phyloP scores from a whole-genome alignment of 1,140 invertebrate genomes.

The Achatina immaculata region DNA sequence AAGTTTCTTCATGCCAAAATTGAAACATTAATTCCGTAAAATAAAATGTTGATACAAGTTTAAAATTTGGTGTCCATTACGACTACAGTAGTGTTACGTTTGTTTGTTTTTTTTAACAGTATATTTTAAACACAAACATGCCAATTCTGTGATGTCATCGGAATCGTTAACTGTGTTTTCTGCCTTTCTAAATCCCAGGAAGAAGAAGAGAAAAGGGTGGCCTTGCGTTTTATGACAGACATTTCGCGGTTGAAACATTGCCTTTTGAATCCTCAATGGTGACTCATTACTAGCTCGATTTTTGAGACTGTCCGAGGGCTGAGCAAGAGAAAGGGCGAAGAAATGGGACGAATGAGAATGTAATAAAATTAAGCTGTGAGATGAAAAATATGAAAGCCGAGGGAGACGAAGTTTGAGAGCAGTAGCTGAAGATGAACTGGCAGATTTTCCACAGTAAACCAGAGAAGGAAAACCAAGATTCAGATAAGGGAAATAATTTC shows the following conservation, averaged over 20 bases:
- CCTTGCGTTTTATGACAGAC: background rate
- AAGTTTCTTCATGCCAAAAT: too few relatives aligned
- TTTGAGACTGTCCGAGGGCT: background rate
- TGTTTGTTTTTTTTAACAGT: too few relatives aligned
- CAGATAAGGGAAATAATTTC: background rate
- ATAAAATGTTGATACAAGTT: too few relatives aligned
- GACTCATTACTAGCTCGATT: background rate
- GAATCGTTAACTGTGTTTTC: conserved; percentile 2
- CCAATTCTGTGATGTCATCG: background rate
- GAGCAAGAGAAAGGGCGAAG: background rate
- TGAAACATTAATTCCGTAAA: too few relatives aligned
- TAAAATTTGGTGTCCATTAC: too few relatives aligned
- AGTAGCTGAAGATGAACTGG: background rate
- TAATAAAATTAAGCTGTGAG: conserved; percentile 12
- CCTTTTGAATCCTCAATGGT: background rate
- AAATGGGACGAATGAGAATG: background rate
- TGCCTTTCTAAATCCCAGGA: background rate
- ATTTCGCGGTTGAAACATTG: background rate
- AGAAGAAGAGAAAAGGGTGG: background rate
- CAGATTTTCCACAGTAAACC: background rate
- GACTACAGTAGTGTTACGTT: too few relatives aligned
- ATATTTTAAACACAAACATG: too few relatives aligned
- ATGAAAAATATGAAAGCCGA: background rate
- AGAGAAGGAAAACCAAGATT: background rate
- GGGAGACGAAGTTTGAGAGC: background rate